These are phyloP conservation scores for Halichoerus grypus DNA, from an alignment of 2,113 vertebrate species.

Conservation along the genomic window DNA sequence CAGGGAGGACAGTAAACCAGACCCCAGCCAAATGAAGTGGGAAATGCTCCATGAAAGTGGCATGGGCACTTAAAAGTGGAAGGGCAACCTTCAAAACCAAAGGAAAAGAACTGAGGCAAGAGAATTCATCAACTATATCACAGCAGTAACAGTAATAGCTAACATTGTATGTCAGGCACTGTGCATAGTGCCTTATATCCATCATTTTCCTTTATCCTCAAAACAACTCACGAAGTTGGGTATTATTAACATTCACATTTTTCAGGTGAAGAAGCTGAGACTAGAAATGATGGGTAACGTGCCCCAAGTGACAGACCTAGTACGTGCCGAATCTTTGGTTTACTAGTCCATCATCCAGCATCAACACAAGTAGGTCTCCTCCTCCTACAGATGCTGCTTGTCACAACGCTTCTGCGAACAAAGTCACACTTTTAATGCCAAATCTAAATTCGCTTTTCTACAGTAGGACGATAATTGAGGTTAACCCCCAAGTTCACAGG, in stretches of 20 bases:
- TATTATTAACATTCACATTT: background rate
- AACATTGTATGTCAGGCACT: background rate
- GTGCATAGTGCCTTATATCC: background rate
- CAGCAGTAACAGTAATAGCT: background rate
- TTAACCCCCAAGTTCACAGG: background rate
- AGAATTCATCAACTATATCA: background rate
- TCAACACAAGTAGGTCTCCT: background rate
- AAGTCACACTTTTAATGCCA: background rate
- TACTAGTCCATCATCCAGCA: background rate
- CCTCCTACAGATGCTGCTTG: background rate
- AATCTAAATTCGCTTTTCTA: background rate
- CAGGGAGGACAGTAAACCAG: background rate
- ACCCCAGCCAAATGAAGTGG: background rate
- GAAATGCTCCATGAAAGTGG: background rate
- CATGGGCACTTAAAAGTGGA: background rate
- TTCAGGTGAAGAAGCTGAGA: background rate
- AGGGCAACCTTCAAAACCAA: background rate
- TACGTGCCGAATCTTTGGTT: background rate
- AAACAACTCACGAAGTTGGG: background rate
- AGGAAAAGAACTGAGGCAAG: background rate
- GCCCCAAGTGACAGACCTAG: background rate
- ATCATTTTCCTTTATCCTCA: slow-evolving; percentile 21
- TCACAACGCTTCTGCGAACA: background rate
- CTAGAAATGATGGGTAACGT: background rate
- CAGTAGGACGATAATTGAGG: background rate